Evolutionary conservation across 1,140 invertebrate genomes (phyloP).

Genomic region (Anoplolepis gracilipes): DNA sequence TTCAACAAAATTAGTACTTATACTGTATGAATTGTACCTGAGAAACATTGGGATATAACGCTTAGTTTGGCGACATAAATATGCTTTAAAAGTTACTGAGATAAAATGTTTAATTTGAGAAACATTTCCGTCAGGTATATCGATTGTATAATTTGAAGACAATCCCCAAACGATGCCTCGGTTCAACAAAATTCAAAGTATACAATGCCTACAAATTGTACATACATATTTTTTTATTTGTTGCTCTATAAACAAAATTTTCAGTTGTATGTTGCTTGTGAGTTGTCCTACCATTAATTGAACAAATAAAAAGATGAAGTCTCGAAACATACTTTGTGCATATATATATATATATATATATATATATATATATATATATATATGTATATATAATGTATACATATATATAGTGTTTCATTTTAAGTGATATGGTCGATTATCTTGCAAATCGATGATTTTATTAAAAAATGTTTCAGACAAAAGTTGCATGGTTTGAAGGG

Average conservation of each 20-base stretch:
- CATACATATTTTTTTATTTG: not conserved
- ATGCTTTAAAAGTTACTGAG: not conserved
- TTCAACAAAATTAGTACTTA: not conserved
- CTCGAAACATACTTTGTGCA: not conserved
- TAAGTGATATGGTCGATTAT: too few relatives aligned
- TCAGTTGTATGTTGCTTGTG: not conserved
- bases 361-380: too few relatives aligned
- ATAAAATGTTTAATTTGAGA: not conserved
- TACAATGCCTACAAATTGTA: not conserved
- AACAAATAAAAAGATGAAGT: not conserved
- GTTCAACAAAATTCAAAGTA: not conserved
- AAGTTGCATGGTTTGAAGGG: too few relatives aligned
- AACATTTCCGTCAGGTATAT: not conserved
- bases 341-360: constrained; percentile 1
- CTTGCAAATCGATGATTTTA: too few relatives aligned
- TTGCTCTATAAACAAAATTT: constrained; percentile 2
- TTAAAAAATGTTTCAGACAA: too few relatives aligned
- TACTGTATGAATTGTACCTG: not conserved
- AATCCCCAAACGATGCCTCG: not conserved
- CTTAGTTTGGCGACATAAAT: not conserved
- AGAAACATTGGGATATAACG: not conserved
- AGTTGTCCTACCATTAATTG: not conserved
- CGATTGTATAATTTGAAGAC: not conserved
- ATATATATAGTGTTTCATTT: too few relatives aligned
- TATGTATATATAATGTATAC: too few relatives aligned